Evolutionary conservation across 2,113 vertebrate genomes (phyloP), one percentile per base, ranked within the genome.

Genomic region (Daubentonia madagascariensis): DNA sequence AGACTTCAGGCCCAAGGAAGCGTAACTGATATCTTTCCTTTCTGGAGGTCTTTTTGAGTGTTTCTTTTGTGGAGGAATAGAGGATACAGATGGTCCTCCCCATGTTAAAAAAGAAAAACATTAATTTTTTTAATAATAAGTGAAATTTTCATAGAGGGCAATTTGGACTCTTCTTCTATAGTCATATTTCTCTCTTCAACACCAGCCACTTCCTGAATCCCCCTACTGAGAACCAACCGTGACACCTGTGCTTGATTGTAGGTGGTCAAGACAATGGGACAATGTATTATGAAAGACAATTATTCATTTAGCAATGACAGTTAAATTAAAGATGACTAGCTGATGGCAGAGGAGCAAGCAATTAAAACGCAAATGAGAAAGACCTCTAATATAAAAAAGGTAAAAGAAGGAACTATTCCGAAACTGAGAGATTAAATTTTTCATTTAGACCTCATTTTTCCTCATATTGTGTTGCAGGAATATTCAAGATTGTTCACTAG

Each of bases 371-470:
- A 89, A 57, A 80, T 61, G 30, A 73, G 9, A 81, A 97, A 92
- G 11, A 91, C 32, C 10, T n/a, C 80, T 72, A 94, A 65, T 45
- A 45, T 61, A 78, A 45, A 85, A 94, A 78, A n/a, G 2, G 20
- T 76, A 48, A 75, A 70, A 84, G 20, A 54, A 93, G 43, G 3
- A 67, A 8, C 32, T 13, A 23, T 92, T 96, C 90, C 23, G 90
- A 96, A 94, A 73, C 4, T 43, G 11, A 87, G 8, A 61, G 4
- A 76, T 48, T 73, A 18, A 48, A 57, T 22, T 70, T 92, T 97
- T 94, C 35, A 91, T 54, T 90, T 91, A 54, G 7, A 93, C 54
- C 25, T 97, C 32, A 81, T 45, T 96, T 97, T 84, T 95, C 68
- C 81, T 92, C 37, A 93, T 85, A 22, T 67, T 92, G 40, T 22